phyloP scores from a whole-genome alignment of 2,888 invertebrate genomes.

The Nematopogon swammerdamellus region DNA sequence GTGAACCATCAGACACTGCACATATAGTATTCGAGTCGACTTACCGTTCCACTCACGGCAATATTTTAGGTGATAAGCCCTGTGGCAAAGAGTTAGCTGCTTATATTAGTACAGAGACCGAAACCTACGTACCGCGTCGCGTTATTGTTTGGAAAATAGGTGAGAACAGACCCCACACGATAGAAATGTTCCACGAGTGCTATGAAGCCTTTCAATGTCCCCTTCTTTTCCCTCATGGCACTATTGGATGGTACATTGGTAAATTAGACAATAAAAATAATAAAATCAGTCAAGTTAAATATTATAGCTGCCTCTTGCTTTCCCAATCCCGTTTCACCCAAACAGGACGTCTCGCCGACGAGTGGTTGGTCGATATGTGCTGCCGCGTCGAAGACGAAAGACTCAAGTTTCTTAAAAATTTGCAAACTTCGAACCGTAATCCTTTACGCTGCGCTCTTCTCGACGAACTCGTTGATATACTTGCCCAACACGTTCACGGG shows the following conservation, averaged over 20 bases:
- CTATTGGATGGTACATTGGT: slow-evolving; percentile 4
- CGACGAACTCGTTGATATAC: slow-evolving; percentile 2
- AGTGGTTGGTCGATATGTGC: slow-evolving; percentile 9
- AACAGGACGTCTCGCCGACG: slow-evolving; percentile 6
- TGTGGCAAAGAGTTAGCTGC: slow-evolving; percentile 6
- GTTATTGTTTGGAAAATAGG: slow-evolving; percentile 10
- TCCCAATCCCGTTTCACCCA: slow-evolving; percentile 5
- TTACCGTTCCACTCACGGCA: slow-evolving; percentile 8
- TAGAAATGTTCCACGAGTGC: slow-evolving; percentile 6
- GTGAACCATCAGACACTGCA: no score
- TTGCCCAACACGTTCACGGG: slow-evolving; percentile 7
- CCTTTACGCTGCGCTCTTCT: background rate
- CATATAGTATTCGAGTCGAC: no score
- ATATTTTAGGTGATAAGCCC: slow-evolving; percentile 7
- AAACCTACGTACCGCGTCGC: slow-evolving; percentile 3
- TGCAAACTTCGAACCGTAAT: background rate
- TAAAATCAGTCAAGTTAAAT: slow-evolving; percentile 5
- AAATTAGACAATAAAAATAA: slow-evolving; percentile 2
- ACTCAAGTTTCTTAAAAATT: no score
- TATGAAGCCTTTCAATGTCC: slow-evolving; percentile 7
- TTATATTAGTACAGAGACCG: slow-evolving; percentile 7
- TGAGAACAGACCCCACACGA: slow-evolving; percentile 4
- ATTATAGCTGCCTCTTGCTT: slow-evolving; percentile 5
- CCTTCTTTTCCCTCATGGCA: slow-evolving; percentile 3
- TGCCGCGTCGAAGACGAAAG: slow-evolving; percentile 7